Evolutionary conservation across 2,113 vertebrate genomes (phyloP).

Genomic region (Takifugu flavidus): DNA sequence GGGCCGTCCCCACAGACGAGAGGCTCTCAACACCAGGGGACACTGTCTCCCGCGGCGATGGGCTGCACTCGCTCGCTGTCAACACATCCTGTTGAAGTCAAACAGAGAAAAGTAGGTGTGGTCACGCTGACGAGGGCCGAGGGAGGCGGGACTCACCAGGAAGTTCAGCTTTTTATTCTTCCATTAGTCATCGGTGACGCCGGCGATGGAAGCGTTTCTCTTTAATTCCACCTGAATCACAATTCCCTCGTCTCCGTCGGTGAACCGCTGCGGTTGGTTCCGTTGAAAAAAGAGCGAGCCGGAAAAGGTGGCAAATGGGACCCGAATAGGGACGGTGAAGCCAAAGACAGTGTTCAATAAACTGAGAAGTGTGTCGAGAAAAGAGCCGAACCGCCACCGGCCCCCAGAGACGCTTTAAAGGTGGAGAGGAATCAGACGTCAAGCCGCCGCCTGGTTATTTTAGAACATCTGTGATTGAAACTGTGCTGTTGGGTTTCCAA

Average conservation of each 20-base stretch:
- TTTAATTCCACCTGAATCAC: no score
- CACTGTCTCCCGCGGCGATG: constrained; percentile 70
- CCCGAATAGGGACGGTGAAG: no score
- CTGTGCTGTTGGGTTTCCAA: constrained; percentile 52
- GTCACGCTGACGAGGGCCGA: not conserved
- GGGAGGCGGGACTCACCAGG: not conserved
- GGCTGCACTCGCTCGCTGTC: constrained; percentile 29
- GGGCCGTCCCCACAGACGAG: constrained; percentile 30
- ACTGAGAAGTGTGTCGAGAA: no score
- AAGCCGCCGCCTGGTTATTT: constrained; percentile 22
- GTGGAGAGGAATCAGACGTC: constrained; percentile 44
- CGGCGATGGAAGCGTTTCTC: not conserved
- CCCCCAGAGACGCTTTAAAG: constrained; percentile 46
- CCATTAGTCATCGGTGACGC: not conserved
- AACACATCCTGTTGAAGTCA: constrained; percentile 16
- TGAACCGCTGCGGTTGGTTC: no score
- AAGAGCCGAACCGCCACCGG: no score
- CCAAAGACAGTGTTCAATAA: no score
- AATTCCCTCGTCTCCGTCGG: no score
- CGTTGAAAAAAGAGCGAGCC: no score
- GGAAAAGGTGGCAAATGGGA: no score
- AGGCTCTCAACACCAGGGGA: constrained; percentile 71
- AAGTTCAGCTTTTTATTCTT: constrained; percentile 1
- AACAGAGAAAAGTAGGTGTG: no score
- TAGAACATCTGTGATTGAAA: constrained; percentile 43